Evolutionary conservation across 2,113 vertebrate genomes (phyloP), one percentile per base, ranked within the genome.

Genomic region (Aplodontia rufa): DNA sequence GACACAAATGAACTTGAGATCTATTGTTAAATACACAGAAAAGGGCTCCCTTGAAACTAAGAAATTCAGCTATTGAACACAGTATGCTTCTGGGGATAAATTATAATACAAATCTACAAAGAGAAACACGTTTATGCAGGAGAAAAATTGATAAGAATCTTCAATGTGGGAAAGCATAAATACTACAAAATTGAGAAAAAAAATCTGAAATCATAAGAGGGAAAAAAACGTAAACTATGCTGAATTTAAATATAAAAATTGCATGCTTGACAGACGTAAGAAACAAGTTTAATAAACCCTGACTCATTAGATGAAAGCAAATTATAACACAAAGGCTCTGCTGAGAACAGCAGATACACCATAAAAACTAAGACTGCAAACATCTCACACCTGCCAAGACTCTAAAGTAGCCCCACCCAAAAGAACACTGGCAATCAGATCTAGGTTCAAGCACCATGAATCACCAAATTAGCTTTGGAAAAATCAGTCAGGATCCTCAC

Each of bases 401-500:
- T 55, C 74, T 69, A 37, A 96, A 58, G 51, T 19, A 81, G 84
- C 6, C 64, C 69, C 30, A 30, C 8, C 14, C 14, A 47, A 93
- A 51, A 94, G 13, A 87, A 83, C 3, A 58, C 0, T 10, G n/a
- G 76, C 87, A 76, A 62, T 40, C 11, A 64, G 49, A 75, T 32
- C 40, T 32, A 24, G 17, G 28, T 30, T 42, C 68, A 82, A 49
- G 22, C 35, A 42, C 69, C 66, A 28, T 2, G 87, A 47, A 87
- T 6, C 49, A 82, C n/a, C 17, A 90, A 28, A 22, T 10, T 74
- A 51, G 45, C 76, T 49, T 16, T 42, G 42, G 58, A 88, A 47
- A 30, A 32, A 32, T 47, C 13, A 16, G 6, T 28, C 6, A 80
- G 3, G 72, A n/a, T 58, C 95, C 98, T 98, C 96, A 99, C 99